Evolutionary conservation across 2,113 vertebrate species (phyloP).

Genomic region (Lepisosteus osseus): DNA sequence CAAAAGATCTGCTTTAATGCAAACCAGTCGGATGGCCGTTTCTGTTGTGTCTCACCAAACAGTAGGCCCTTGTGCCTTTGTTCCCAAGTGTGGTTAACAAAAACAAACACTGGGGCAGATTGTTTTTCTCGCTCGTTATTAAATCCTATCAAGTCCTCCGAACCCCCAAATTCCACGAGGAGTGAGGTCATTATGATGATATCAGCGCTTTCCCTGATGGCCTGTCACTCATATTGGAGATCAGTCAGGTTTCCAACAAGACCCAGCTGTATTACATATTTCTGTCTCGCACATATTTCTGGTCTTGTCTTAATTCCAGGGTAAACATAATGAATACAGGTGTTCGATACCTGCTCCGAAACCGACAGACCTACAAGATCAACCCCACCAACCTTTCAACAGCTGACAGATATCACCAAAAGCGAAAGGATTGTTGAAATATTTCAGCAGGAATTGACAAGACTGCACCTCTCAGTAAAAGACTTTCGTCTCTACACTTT

Average conservation of each 20-base stretch:
- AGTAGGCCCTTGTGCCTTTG: neutral
- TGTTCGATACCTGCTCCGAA: too few relatives aligned
- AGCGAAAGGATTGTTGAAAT: too few relatives aligned
- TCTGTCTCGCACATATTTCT: conserved; percentile 30
- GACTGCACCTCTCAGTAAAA: too few relatives aligned
- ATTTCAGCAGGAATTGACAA: too few relatives aligned
- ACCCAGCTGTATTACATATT: conserved; percentile 25
- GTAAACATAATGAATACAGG: too few relatives aligned
- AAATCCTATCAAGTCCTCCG: neutral
- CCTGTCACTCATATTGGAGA: conserved; percentile 31
- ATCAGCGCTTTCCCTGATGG: conserved; percentile 20
- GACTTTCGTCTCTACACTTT: too few relatives aligned
- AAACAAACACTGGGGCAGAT: conserved; percentile 1
- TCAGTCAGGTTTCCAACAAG: conserved; percentile 38
- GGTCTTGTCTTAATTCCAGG: conserved; percentile 15
- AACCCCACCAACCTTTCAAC: too few relatives aligned
- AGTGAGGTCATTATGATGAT: conserved; percentile 35
- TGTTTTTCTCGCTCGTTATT: neutral
- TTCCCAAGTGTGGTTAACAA: neutral
- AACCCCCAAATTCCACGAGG: conserved; percentile 14
- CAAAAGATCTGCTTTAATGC: neutral
- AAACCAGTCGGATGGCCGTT: neutral
- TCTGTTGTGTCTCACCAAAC: neutral
- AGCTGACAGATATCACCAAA: too few relatives aligned
- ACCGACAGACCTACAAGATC: too few relatives aligned